Evolutionary conservation across 2,888 invertebrate genomes (phyloP).

Genomic region (Autographa gamma): DNA sequence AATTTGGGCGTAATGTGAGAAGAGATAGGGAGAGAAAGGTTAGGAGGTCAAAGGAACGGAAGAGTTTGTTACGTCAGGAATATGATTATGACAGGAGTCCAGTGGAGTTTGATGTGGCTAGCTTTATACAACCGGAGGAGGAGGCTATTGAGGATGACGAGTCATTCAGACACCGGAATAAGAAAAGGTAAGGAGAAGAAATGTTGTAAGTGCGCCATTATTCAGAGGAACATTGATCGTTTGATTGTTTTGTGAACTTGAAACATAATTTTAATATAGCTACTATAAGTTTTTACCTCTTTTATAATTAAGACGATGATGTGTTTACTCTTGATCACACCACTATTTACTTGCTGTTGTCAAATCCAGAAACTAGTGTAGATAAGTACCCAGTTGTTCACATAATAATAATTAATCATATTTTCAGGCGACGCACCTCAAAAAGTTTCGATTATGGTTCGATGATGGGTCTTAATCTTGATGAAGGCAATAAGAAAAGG

Average conservation of each 20-base stretch:
- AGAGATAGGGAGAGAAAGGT: constrained; percentile 23
- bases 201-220: neutral
- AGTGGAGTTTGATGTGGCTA: constrained; percentile 72
- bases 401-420: neutral
- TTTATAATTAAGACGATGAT: too few relatives aligned
- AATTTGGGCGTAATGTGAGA: constrained; percentile 27
- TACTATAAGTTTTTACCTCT: too few relatives aligned
- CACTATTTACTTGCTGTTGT: too few relatives aligned
- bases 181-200: constrained; percentile 41
- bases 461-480: constrained; percentile 29
- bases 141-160: constrained; percentile 55
- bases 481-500: constrained; percentile 40
- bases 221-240: too few relatives aligned
- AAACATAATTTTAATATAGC: too few relatives aligned
- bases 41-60: constrained; percentile 19
- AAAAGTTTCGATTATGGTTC: constrained; percentile 52
- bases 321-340: too few relatives aligned
- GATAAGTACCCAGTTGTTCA: too few relatives aligned
- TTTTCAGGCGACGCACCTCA: constrained; percentile 36
- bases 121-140: constrained; percentile 70
- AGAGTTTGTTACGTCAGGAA: constrained; percentile 22
- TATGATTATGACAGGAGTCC: constrained; percentile 57
- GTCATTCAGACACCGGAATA: constrained; percentile 37
- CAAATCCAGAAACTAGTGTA: too few relatives aligned
- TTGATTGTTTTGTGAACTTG: too few relatives aligned